phyloP scores from a whole-genome alignment of 2,888 invertebrate species.

The Leptura quadrifasciata region DNA sequence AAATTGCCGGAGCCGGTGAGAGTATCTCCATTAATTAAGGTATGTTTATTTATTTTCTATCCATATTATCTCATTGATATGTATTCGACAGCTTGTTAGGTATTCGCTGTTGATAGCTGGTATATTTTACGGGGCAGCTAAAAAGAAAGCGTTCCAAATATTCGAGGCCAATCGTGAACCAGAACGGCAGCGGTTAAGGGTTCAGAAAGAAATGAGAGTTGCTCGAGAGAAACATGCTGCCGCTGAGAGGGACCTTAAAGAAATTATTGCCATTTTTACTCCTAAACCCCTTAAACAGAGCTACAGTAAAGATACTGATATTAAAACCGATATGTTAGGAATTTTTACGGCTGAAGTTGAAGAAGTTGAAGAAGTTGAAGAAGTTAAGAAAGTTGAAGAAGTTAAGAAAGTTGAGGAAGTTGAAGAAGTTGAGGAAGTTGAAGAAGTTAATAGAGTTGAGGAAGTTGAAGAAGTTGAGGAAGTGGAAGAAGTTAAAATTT shows the following conservation, averaged over 20 bases:
- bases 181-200: constrained; percentile 35
- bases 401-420: no score
- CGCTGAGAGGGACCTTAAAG: constrained; percentile 43
- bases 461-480: no score
- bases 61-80: not conserved
- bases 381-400: no score
- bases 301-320: not conserved
- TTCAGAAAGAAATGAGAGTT: constrained; percentile 32
- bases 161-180: constrained; percentile 36
- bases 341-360: no score
- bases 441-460: not conserved
- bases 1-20: constrained; percentile 33
- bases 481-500: not conserved
- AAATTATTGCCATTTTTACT: constrained; percentile 42
- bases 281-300: constrained; percentile 28
- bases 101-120: constrained; percentile 49
- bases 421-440: no score
- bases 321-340: no score
- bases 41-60: not conserved
- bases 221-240: constrained; percentile 40
- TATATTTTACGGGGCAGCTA: constrained; percentile 49
- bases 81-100: constrained; percentile 41
- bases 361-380: not conserved
- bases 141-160: constrained; percentile 38
- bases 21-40: constrained; percentile 42